Percentiles rank a stretch among this genome's conserved stretches.
phyloP scores from a whole-genome alignment of 2,113 vertebrate species.

The Erpornis zantholeuca region DNA sequence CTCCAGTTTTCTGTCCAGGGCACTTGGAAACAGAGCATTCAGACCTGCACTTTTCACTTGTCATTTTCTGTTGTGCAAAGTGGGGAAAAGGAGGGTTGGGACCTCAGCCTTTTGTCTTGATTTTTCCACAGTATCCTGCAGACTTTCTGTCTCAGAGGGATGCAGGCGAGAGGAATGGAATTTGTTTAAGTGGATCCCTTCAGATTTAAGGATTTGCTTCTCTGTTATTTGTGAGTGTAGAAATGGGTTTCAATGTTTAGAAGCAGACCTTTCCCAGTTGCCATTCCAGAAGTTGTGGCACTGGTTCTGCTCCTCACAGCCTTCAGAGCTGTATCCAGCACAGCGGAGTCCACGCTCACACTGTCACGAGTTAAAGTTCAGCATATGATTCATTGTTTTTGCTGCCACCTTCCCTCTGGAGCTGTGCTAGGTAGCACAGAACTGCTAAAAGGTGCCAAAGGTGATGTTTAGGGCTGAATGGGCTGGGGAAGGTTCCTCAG shows the following conservation, averaged over 20 bases:
- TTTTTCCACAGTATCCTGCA: background rate
- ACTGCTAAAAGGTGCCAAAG: background rate
- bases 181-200: background rate
- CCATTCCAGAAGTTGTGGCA: background rate
- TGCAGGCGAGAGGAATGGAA: background rate
- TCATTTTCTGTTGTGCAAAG: background rate
- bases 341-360: accelerated
- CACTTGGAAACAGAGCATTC: background rate
- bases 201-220: background rate
- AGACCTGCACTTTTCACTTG: background rate
- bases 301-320: background rate
- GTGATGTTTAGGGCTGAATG: background rate
- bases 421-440: background rate
- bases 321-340: background rate
- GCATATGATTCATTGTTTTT: background rate
- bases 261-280: background rate
- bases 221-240: background rate
- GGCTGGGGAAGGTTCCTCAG: background rate
- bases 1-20: background rate
- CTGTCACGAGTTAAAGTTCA: background rate
- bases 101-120: background rate
- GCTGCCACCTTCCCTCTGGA: background rate
- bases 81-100: background rate
- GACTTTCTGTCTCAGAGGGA: background rate
- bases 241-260: background rate